Conservation (phyloP, 2,113 vertebrate genomes). For the Podocnemis expansa region DNA sequence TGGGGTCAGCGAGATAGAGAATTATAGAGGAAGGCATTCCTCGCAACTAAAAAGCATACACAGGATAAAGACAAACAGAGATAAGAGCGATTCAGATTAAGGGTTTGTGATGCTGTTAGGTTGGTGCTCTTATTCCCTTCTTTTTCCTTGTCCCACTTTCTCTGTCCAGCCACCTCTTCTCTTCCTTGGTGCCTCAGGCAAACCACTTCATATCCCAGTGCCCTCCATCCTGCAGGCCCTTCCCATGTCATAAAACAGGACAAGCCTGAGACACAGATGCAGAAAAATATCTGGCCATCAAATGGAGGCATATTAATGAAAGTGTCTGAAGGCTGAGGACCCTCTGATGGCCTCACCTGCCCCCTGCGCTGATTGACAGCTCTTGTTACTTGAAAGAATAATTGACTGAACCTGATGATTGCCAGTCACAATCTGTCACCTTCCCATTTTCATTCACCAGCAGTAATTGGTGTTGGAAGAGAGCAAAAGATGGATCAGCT, state of each 20-base stretch:
- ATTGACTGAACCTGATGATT: no score
- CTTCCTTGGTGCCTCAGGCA: neutral
- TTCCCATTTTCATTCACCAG: no score
- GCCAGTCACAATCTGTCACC: neutral
- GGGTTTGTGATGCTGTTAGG: neutral
- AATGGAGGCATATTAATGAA: neutral
- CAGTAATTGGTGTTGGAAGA: no score
- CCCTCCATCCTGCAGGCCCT: neutral
- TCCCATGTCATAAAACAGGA: neutral
- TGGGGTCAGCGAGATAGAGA: neutral
- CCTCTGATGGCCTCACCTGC: neutral
- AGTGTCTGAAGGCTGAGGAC: neutral
- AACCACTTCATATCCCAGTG: neutral
- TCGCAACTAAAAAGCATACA: neutral
- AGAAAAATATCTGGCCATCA: neutral
- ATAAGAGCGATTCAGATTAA: neutral
- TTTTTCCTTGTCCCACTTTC: neutral
- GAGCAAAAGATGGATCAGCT: accelerated
- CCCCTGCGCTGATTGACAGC: neutral
- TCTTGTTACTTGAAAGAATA: neutral
- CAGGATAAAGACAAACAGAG: neutral
- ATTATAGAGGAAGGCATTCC: neutral
- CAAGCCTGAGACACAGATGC: neutral
- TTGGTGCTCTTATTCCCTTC: neutral
- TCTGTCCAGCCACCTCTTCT: neutral